Evolutionary conservation across 35 echinoderm and acorn worm genomes (phyloP), one percentile per base, ranked within the genome.

Genomic region (Heliocidaris tuberculata): DNA sequence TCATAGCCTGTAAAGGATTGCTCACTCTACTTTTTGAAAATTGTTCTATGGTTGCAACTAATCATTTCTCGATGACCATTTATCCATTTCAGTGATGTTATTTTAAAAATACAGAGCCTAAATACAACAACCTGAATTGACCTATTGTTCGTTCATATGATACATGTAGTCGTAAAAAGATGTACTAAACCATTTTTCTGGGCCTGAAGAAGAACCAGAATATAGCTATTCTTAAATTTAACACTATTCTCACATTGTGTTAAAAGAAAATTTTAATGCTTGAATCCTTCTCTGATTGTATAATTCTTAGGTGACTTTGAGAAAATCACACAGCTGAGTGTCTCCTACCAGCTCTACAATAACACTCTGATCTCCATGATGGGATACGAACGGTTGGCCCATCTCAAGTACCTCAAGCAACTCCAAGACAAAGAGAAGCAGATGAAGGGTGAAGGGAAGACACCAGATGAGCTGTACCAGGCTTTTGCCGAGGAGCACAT

Each of bases 381-480:
- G 94, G 98, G 98, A 17, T 96, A 94, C 50, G 85, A 94, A 17
- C 92, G 95, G 30, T 85, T 96, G 16, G 86, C 95, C 47, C 95
- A 97, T 95, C 86, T 95, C 13, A 86, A 96, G n/a, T 93, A 94
- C 47, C 87, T 94, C 21, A 92, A 96, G 56, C 94, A 97, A 85
- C 86, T 95, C 17, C 88, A 96, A 60, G 94, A 95, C 35, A 97
- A 94, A 31, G 96, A 61, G 56, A 85, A 71, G 9, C 94, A 93
- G 94, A 89, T 97, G 88, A 49, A 94, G 85, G 93, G 50, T 47
- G 98, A 99, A 21, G 98, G 98, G 2, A 99, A 97, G 88, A 96
- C 94, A 48, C 94, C 96, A 29, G 96, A 99, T 85, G 94, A 99
- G 91, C 95, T 97, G 7, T 92, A 95, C 49, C 93, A 95, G 24